Percentiles rank a stretch among this genome's conserved stretches.
phyloP scores from a whole-genome alignment of 37 sponge, comb jelly and placozoan species.

The Petrosia ficiformis region DNA sequence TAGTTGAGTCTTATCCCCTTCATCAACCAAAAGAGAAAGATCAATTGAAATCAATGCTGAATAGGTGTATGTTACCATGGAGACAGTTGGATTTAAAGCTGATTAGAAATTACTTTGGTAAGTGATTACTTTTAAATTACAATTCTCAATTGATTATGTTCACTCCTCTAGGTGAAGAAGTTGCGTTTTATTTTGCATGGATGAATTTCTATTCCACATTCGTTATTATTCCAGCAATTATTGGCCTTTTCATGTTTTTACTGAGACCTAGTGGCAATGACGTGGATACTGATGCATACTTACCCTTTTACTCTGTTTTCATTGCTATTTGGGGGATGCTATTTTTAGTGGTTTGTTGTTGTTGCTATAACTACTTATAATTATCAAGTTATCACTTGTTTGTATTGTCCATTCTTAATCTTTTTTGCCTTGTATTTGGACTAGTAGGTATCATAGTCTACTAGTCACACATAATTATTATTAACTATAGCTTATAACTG shows the following conservation, averaged over 20 bases:
- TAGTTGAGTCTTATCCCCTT: conserved; percentile 39
- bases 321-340: conserved; percentile 72
- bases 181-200: conserved; percentile 77
- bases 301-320: conserved; percentile 66
- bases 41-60: conserved; percentile 17
- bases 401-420: too few species aligned
- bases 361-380: too few species aligned
- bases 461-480: too few species aligned
- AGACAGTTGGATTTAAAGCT: conserved; percentile 21
- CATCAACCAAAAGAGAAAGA: conserved; percentile 21
- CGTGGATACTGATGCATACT: conserved; percentile 66
- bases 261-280: conserved; percentile 26
- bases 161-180: conserved; percentile 55
- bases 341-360: conserved; percentile 62
- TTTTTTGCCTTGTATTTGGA: too few species aligned
- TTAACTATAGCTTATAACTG: too few species aligned
- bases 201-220: conserved; percentile 64
- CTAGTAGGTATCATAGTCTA: too few species aligned
- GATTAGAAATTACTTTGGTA: conserved; percentile 75
- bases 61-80: conserved; percentile 24
- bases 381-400: too few species aligned
- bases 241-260: conserved; percentile 49
- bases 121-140: neutral
- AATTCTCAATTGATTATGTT: neutral
- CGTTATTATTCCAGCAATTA: conserved; percentile 32